A percentile compares a stretch with the other conserved stretches of the same genome.
phyloP scores from a whole-genome alignment of 2,797 vertebrate species.

The Trichosurus vulpecula region DNA sequence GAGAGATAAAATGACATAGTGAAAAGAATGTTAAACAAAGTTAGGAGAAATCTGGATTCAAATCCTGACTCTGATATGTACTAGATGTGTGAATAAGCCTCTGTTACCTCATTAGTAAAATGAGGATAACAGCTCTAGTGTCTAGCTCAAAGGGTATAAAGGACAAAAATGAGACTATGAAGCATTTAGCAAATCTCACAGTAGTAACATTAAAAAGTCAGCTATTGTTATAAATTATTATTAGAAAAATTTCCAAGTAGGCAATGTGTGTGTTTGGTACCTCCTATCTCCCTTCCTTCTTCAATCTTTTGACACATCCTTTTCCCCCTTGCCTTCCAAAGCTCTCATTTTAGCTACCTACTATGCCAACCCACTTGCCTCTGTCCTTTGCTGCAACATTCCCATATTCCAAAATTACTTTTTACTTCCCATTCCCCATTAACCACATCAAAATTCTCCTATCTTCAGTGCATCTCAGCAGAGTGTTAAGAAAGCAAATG shows the following conservation, averaged over 20 bases:
- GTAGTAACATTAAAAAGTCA: not conserved
- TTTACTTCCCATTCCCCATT: not conserved
- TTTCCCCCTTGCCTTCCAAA: not conserved
- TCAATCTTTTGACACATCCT: not conserved
- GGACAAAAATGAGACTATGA: not conserved
- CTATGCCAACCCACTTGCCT: not conserved
- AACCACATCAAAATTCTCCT: not conserved
- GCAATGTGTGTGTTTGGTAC: not conserved
- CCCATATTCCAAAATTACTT: not conserved
- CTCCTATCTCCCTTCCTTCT: not conserved
- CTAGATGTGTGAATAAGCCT: not conserved
- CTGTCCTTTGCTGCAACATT: not conserved
- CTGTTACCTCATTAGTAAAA: not conserved
- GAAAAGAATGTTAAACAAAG: not conserved
- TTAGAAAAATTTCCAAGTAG: not conserved
- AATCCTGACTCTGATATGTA: not conserved
- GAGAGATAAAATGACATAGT: not conserved
- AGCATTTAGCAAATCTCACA: not conserved
- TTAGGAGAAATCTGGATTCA: not conserved
- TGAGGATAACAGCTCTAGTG: not conserved
- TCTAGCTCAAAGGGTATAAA: not conserved
- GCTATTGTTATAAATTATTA: not conserved
- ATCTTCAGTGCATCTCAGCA: not conserved
- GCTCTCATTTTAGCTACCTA: not conserved
- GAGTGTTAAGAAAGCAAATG: not conserved